Conservation (phyloP, 2,888 invertebrate species). For the Allygus modestus region DNA sequence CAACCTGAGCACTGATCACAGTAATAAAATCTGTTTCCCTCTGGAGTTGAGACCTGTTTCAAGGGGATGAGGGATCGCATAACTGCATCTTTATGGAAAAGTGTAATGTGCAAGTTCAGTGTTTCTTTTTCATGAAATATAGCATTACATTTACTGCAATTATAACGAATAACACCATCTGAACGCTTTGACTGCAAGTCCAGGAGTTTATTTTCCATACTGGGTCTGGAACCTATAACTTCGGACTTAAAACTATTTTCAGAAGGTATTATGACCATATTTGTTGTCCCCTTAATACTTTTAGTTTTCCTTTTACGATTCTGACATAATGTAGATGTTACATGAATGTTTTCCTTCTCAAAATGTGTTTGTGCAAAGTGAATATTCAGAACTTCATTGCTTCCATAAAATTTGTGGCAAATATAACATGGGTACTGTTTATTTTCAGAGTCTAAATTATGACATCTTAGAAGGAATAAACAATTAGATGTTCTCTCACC, state of each 20-base stretch:
- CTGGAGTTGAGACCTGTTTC: background rate
- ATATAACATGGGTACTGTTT: conserved; percentile 2
- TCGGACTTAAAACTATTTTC: background rate
- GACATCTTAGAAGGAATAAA: conserved; percentile 3
- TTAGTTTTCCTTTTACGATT: background rate
- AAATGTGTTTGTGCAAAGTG: conserved; percentile 23
- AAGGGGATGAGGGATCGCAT: background rate
- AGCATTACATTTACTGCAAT: background rate
- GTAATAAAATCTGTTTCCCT: background rate
- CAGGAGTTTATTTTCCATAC: background rate
- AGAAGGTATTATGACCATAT: background rate
- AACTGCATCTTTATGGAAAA: background rate
- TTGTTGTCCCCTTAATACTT: background rate
- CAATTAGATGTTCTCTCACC: background rate
- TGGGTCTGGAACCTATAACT: background rate
- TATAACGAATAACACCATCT: background rate
- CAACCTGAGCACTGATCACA: conserved; percentile 1
- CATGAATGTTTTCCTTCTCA: background rate
- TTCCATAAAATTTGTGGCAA: conserved; percentile 1
- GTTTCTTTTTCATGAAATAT: conserved; percentile 10
- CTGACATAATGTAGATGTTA: background rate
- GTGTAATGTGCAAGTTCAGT: background rate
- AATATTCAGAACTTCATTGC: background rate
- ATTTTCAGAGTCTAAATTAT: background rate
- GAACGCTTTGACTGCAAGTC: background rate